phyloP scores from a whole-genome alignment of 2,113 vertebrate species.

The Pachypanchax playfairii region DNA sequence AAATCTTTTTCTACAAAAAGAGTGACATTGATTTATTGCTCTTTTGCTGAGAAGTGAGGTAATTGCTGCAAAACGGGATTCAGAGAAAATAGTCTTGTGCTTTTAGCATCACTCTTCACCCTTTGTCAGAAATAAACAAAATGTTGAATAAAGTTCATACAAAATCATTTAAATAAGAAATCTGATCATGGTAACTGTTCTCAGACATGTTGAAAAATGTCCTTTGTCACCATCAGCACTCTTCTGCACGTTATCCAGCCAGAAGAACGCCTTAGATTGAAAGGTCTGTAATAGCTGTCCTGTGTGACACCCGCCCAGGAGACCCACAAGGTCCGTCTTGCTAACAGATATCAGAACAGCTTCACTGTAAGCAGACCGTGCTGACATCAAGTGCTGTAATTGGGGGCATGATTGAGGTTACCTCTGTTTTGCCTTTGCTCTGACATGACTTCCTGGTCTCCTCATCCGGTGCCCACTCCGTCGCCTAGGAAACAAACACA shows the following conservation, averaged over 20 bases:
- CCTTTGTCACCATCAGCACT: constrained; percentile 1
- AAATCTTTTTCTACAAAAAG: constrained; percentile 46
- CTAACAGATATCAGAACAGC: constrained; percentile 50
- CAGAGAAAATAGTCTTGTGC: constrained; percentile 42
- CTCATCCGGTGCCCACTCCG: constrained; percentile 95
- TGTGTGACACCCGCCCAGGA: constrained; percentile 23
- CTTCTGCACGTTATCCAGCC: constrained; percentile 8
- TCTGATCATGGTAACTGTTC: constrained; percentile 27
- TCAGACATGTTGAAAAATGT: constrained; percentile 33
- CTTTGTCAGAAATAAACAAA: constrained; percentile 23
- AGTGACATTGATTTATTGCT: constrained; percentile 35
- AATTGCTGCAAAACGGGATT: constrained; percentile 34
- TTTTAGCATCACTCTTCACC: constrained; percentile 16
- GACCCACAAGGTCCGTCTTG: constrained; percentile 31
- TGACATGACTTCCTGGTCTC: constrained; percentile 97
- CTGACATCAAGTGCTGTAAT: constrained; percentile 60
- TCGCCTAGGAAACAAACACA: constrained; percentile 88
- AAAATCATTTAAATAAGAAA: constrained; percentile 24
- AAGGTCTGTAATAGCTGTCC: constrained; percentile 40
- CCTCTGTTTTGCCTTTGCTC: constrained; percentile 99
- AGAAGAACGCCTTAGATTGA: constrained; percentile 59
- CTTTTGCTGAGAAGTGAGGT: constrained; percentile 13
- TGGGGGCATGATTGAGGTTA: constrained; percentile 75
- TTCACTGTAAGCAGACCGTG: constrained; percentile 22
- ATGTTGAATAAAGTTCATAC: constrained; percentile 47